Conservation (phyloP, 2,888 invertebrate species). For the Dysmachus trigonus region DNA sequence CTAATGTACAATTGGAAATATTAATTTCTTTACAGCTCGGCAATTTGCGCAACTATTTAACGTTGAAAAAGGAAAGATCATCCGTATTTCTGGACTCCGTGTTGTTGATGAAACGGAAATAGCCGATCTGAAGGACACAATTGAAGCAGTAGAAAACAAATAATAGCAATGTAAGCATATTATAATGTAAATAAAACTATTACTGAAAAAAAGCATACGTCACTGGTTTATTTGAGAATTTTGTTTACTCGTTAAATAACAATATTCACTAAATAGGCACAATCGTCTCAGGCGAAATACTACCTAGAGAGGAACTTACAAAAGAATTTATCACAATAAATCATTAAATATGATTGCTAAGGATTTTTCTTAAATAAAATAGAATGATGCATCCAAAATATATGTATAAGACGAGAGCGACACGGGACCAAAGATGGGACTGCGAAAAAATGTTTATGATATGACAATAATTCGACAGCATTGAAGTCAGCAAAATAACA, state of each 20-base stretch:
- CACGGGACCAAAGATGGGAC: not conserved
- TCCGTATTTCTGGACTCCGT: constrained; percentile 57
- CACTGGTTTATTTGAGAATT: not conserved
- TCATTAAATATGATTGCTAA: not conserved
- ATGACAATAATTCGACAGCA: not conserved
- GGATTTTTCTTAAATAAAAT: not conserved
- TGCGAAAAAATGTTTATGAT: not conserved
- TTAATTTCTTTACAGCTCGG: constrained; percentile 52
- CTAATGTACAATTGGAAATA: no score
- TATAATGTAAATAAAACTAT: not conserved
- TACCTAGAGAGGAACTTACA: constrained; percentile 10
- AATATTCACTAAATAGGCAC: constrained; percentile 12
- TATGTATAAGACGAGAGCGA: not conserved
- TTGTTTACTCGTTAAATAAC: not conserved
- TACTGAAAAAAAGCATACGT: not conserved
- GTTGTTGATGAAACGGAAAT: constrained; percentile 58
- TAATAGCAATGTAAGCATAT: not conserved
- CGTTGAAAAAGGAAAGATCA: constrained; percentile 61
- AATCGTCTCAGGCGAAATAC: not conserved
- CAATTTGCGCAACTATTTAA: constrained; percentile 58
- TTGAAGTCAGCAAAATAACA: not conserved
- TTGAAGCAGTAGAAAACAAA: not conserved
- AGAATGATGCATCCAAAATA: not conserved
- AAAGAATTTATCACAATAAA: constrained; percentile 19
- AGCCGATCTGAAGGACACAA: constrained; percentile 49